phyloP scores from a whole-genome alignment of 2,797 vertebrate species.

The Euthynnus affinis region DNA sequence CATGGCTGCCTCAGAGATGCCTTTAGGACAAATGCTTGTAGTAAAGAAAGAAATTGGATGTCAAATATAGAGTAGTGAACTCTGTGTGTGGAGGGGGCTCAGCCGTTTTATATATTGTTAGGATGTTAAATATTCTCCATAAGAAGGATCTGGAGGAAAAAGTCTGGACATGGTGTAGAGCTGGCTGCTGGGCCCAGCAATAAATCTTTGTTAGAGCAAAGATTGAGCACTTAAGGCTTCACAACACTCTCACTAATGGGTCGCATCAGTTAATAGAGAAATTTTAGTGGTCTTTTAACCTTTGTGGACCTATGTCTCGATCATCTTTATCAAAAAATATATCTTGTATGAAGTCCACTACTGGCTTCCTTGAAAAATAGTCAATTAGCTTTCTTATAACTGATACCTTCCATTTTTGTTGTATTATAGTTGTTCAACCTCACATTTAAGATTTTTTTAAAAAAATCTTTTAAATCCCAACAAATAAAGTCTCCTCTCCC shows the following conservation, averaged over 20 bases:
- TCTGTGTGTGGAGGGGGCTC: background rate
- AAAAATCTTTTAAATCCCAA: background rate
- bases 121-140: conserved; percentile 29
- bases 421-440: background rate
- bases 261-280: conserved; percentile 28
- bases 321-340: conserved; percentile 28
- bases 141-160: conserved; percentile 4
- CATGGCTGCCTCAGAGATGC: background rate
- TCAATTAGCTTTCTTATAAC: background rate
- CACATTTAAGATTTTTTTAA: too few species aligned
- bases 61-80: conserved; percentile 6
- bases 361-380: conserved; percentile 1
- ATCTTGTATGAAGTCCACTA: conserved; percentile 7
- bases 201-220: conserved; percentile 56
- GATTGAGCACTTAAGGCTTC: conserved; percentile 43
- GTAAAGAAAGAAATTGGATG: background rate
- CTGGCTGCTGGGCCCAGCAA: conserved; percentile 23
- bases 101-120: conserved; percentile 21
- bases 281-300: conserved; percentile 45
- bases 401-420: background rate
- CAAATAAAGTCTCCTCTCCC: background rate
- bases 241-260: conserved; percentile 21
- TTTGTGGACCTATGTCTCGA: background rate
- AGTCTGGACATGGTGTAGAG: conserved; percentile 5
- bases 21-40: background rate